Conservation (phyloP, 2,113 vertebrate genomes). For the Hiodon alosoides region DNA sequence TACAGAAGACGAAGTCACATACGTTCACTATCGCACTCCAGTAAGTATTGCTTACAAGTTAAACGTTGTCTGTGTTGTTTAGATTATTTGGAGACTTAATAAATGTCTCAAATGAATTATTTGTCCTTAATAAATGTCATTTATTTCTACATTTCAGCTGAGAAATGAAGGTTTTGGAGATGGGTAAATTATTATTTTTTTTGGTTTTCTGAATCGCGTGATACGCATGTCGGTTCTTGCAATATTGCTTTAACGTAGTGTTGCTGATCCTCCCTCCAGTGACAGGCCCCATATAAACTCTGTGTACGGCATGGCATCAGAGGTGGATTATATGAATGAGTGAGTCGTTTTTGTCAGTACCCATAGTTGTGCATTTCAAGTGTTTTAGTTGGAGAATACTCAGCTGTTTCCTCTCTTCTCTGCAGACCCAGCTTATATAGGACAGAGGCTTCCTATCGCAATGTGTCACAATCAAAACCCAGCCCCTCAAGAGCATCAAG, state of each 20-base stretch:
- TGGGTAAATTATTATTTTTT: conserved; percentile 42
- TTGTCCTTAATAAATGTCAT: too few relatives aligned
- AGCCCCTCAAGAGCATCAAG: conserved; percentile 25
- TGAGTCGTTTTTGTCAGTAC: background rate
- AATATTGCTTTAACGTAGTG: too few relatives aligned
- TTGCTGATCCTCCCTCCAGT: background rate
- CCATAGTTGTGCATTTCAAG: too few relatives aligned
- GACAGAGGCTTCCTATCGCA: conserved; percentile 36
- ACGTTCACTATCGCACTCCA: conserved; percentile 47
- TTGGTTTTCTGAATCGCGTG: too few relatives aligned
- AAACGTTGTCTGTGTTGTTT: too few relatives aligned
- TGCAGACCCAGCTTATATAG: conserved; percentile 37
- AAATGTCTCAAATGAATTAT: too few relatives aligned
- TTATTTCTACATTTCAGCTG: conserved; percentile 28
- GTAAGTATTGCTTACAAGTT: conserved; percentile 42
- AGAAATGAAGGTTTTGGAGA: conserved; percentile 32
- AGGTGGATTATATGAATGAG: background rate
- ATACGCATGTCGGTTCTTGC: too few relatives aligned
- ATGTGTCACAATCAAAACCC: conserved; percentile 20
- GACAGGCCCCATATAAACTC: background rate
- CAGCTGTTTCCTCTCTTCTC: background rate
- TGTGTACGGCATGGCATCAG: background rate
- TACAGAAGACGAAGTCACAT: conserved; percentile 58
- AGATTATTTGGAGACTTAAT: too few relatives aligned
- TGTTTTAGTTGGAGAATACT: too few relatives aligned